Evolutionary conservation across 2,113 vertebrate species (phyloP), one percentile per base, ranked within the genome.

Genomic region (Ceuthmochares aereus): DNA sequence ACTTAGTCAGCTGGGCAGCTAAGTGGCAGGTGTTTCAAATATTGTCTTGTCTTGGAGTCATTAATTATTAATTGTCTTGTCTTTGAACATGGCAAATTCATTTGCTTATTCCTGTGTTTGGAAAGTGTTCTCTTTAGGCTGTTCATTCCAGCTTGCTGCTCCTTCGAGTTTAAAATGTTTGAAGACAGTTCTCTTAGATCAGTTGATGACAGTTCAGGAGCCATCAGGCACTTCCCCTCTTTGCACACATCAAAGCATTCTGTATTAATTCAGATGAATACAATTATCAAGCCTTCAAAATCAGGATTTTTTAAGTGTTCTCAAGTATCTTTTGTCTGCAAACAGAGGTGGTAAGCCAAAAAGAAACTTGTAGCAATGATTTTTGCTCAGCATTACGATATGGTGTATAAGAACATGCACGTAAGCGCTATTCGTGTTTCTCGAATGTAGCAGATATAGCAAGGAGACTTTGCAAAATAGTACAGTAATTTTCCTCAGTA

Each of bases 61-160:
- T 95, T 68, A 89, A 93, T 90, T 93, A 78, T 96, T 92, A 72
- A 93, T 75, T 74, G 6, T n/a, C 49, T 75, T 34, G 43, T 58
- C 90, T 96, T 93, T 95, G 95, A 96, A 90, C 80, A 51, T 15
- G 76, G 59, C 62, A 90, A 69, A 75, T 87, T 72, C 36, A 34
- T 94, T 84, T 95, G 73, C 60, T 96, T 95, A 60, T 75, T 84
- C 66, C 86, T 76, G 23, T 93, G 10, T 91, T 84, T 54, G 2
- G 1, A 75, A 96, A 92, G 45, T 43, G 73, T 66, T 95, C 88
- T 96, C 66, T 90, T 93, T 93, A 95, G 92, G 83, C 92, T 90
- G 64, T 93, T 92, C 90, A 88, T 92, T 66, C 79, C 74, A 72
- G 52, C 79, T 60, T 89, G 76, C 93, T 93, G n/a, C 85, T 80